phyloP scores from a whole-genome alignment of 1,140 invertebrate genomes.

The Papilio dardanus region DNA sequence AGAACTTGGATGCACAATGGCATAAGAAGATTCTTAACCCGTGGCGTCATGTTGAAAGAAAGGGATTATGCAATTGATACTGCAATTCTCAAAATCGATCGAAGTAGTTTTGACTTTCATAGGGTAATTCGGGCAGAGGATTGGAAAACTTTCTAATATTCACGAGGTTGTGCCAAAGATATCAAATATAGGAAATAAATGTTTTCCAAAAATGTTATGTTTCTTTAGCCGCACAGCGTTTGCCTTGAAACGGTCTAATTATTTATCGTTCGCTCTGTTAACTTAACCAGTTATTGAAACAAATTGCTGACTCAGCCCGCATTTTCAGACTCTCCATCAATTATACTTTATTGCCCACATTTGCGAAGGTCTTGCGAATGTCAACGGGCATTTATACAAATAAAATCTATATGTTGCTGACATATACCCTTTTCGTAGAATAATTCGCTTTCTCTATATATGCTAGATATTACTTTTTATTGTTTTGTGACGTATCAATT shows the following conservation, averaged over 20 bases:
- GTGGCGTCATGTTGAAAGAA: background rate
- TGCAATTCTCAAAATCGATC: background rate
- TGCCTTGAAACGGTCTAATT: conserved; percentile 13
- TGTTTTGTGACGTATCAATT: no score
- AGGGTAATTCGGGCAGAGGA: background rate
- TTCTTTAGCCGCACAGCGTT: background rate
- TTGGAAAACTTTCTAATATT: no score
- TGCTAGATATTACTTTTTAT: no score
- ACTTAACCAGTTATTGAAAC: conserved; percentile 46
- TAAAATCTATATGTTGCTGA: no score
- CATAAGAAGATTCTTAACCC: background rate
- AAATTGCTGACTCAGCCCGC: conserved; percentile 44
- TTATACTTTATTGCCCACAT: conserved; percentile 53
- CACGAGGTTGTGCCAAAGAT: no score
- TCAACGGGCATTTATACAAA: conserved; percentile 10
- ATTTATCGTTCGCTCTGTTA: conserved; percentile 21
- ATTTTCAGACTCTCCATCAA: conserved; percentile 47
- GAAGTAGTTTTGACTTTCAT: background rate
- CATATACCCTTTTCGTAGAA: no score
- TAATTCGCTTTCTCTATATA: no score
- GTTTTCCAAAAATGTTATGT: no score
- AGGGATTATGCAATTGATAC: background rate
- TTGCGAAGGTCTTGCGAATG: conserved; percentile 45
- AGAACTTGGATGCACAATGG: background rate
- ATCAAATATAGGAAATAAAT: no score